phyloP scores from a whole-genome alignment of 2,888 invertebrate species.

The Ypsolopha sequella region DNA sequence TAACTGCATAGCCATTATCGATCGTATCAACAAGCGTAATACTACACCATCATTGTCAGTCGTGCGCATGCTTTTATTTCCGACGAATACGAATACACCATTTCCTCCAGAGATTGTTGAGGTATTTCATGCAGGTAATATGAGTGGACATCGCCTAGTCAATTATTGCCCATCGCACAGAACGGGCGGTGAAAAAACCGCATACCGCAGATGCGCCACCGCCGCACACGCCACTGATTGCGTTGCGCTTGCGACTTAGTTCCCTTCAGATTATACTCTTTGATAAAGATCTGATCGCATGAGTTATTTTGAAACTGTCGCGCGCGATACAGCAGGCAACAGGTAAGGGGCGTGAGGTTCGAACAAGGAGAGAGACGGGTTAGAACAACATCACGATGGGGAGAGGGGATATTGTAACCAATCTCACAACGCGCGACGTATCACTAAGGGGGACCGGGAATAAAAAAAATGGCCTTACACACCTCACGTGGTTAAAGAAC shows the following conservation, averaged over 20 bases:
- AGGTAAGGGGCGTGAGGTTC: too few species aligned
- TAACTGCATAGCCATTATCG: not conserved
- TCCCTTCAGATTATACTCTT: too few species aligned
- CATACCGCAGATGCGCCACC: slow-evolving; percentile 27
- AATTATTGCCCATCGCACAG: slow-evolving; percentile 33
- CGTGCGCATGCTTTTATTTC: not conserved
- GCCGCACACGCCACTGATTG: slow-evolving; percentile 20
- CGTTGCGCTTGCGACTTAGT: slow-evolving; percentile 13
- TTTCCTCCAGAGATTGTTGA: not conserved
- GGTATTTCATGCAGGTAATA: not conserved
- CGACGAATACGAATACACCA: not conserved
- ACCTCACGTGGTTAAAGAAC: too few species aligned
- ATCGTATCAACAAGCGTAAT: not conserved
- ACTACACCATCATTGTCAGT: not conserved
- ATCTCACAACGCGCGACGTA: too few species aligned
- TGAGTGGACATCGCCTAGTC: slow-evolving; percentile 14
- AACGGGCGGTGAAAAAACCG: slow-evolving; percentile 39
- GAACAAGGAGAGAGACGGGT: too few species aligned
- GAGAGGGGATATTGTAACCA: too few species aligned
- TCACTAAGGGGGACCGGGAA: too few species aligned
- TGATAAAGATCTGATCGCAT: too few species aligned
- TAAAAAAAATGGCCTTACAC: too few species aligned
- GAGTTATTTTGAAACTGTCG: too few species aligned
- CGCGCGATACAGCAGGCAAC: too few species aligned
- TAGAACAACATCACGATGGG: too few species aligned